Conservation (phyloP, 2,888 invertebrate genomes). For the Pachymerium ferrugineum region DNA sequence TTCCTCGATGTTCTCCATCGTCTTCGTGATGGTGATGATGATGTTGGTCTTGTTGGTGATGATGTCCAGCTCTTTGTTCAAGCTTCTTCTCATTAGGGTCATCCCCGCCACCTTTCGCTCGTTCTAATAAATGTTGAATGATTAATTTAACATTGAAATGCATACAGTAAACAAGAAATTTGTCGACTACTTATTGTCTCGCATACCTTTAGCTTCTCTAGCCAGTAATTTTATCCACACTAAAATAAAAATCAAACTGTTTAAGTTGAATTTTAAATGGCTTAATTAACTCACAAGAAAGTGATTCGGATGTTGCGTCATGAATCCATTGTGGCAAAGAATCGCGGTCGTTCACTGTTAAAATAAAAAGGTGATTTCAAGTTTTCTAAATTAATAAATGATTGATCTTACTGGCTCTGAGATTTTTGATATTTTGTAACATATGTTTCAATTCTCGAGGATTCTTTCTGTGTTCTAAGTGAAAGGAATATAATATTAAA, state of each 20-base stretch:
- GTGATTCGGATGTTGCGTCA: background rate
- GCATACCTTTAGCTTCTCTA: background rate
- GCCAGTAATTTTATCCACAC: background rate
- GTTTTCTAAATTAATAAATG: background rate
- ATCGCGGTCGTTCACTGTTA: background rate
- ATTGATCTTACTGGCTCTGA: background rate
- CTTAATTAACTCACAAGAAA: no score
- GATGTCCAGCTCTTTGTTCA: background rate
- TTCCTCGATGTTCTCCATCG: no score
- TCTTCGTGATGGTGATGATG: background rate
- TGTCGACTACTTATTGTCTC: no score
- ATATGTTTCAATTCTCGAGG: background rate
- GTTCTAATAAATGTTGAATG: no score
- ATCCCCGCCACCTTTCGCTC: background rate
- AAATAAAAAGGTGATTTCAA: background rate
- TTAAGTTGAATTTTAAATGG: no score
- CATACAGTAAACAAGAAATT: no score
- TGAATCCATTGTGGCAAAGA: background rate
- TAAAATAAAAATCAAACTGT: background rate
- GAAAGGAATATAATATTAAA: background rate
- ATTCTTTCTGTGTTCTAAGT: background rate
- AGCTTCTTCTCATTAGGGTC: background rate
- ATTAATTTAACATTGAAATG: no score
- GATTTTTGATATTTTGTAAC: background rate
- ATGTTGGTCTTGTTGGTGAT: background rate